Conservation (phyloP, 2,113 vertebrate genomes). For the Siniperca knerii region DNA sequence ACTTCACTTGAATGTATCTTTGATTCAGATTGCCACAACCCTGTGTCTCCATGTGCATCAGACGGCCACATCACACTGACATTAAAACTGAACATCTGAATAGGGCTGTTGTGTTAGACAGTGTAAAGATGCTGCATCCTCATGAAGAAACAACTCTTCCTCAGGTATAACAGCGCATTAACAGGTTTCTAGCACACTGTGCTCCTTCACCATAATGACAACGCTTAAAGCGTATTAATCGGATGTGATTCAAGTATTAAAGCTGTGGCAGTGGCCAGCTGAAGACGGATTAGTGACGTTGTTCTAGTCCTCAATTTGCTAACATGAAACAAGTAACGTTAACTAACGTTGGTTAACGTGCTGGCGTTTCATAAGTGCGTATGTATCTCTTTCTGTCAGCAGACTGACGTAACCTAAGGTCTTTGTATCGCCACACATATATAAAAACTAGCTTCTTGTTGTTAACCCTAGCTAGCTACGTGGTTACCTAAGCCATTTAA, state of each 20-base stretch:
- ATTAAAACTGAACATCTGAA: background rate
- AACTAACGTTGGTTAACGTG: background rate
- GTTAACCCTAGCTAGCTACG: background rate
- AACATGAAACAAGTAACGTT: background rate
- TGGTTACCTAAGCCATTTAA: background rate
- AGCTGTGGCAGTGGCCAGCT: slow-evolving; percentile 29
- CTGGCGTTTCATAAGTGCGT: background rate
- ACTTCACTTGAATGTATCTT: background rate
- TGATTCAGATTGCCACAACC: background rate
- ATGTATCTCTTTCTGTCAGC: background rate
- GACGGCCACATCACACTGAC: background rate
- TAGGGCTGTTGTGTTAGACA: background rate
- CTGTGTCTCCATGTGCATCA: background rate
- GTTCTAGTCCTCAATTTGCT: background rate
- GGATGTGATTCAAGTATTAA: slow-evolving; percentile 36
- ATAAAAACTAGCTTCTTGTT: background rate
- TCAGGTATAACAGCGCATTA: background rate
- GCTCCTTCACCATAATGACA: background rate
- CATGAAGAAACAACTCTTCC: background rate
- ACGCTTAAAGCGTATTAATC: slow-evolving; percentile 32
- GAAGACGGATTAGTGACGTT: slow-evolving; percentile 29
- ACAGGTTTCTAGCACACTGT: background rate
- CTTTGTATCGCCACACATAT: background rate
- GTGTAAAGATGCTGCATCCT: background rate
- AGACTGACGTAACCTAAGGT: background rate